phyloP scores from a whole-genome alignment of 2,797 vertebrate species.

The Anguilla marmorata region DNA sequence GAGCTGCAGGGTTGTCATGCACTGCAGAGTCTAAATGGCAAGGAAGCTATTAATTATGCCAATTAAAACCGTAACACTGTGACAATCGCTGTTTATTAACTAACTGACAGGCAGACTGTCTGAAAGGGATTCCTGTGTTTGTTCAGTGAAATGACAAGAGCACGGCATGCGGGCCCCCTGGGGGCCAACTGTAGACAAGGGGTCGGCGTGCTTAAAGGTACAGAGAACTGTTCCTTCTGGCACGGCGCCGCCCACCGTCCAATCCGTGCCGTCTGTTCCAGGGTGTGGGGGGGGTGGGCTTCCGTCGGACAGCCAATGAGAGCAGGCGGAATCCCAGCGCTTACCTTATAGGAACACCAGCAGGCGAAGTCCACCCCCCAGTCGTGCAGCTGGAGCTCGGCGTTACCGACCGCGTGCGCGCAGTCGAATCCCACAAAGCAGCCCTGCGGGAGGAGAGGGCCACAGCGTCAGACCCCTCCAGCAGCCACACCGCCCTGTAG shows the following conservation, averaged over 20 bases:
- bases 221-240: not conserved
- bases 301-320: not conserved
- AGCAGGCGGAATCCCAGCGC: not conserved
- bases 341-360: constrained; percentile 97
- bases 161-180: not conserved
- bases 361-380: constrained; percentile 97
- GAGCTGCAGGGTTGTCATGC: not conserved
- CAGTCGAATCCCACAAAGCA: constrained; percentile 92
- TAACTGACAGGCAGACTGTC: not conserved
- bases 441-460: constrained; percentile 69
- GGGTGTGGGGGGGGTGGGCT: not conserved
- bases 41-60: not conserved
- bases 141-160: not conserved
- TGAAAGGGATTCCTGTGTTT: not conserved
- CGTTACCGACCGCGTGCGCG: constrained; percentile 89
- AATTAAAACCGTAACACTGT: not conserved
- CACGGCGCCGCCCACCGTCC: not conserved
- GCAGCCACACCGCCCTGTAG: not conserved
- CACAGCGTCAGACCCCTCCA: not conserved
- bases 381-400: constrained; percentile 82
- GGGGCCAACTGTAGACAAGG: not conserved
- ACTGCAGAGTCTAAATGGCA: not conserved
- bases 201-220: not conserved
- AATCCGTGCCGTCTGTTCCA: not conserved
- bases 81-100: not conserved